Percentiles rank a stretch among this genome's conserved stretches.
Conservation (phyloP, 1,140 invertebrate species). For the Ooceraea biroi region DNA sequence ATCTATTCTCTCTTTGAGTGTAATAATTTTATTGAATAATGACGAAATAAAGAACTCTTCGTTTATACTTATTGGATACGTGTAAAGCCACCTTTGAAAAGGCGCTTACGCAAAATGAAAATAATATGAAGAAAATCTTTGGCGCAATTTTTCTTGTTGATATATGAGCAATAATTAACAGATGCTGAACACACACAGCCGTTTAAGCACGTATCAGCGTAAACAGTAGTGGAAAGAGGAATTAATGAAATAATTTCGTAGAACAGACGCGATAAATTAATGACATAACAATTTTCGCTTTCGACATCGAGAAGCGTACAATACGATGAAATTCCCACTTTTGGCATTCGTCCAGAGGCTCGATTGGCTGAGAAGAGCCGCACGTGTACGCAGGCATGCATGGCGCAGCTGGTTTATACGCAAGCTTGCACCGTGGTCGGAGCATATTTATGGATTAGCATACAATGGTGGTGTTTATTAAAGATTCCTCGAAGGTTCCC, state of each 20-base stretch:
- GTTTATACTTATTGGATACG: neutral
- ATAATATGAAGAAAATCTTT: too few species aligned
- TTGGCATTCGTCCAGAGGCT: slow-evolving; percentile 74
- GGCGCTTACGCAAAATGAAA: too few species aligned
- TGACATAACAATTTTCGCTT: slow-evolving; percentile 19
- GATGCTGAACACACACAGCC: too few species aligned
- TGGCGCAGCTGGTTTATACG: slow-evolving; percentile 75
- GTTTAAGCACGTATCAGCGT: neutral
- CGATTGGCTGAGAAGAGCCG: slow-evolving; percentile 70
- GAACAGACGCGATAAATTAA: neutral
- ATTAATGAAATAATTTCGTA: neutral
- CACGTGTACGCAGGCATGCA: slow-evolving; percentile 72
- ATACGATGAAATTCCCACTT: slow-evolving; percentile 72
- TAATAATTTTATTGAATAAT: slow-evolving; percentile 21
- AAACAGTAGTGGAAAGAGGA: neutral
- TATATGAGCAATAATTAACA: too few species aligned
- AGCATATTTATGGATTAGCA: slow-evolving; percentile 77
- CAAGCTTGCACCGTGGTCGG: slow-evolving; percentile 74
- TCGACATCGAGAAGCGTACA: slow-evolving; percentile 63
- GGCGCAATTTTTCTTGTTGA: too few species aligned
- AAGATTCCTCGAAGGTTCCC: slow-evolving; percentile 76
- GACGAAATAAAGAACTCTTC: neutral
- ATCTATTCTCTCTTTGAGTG: slow-evolving; percentile 50
- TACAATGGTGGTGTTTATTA: slow-evolving; percentile 77
- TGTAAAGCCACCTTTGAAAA: too few species aligned